phyloP scores from a whole-genome alignment of 37 sponge, comb jelly and placozoan genomes.

The Hormiphora californensis region DNA sequence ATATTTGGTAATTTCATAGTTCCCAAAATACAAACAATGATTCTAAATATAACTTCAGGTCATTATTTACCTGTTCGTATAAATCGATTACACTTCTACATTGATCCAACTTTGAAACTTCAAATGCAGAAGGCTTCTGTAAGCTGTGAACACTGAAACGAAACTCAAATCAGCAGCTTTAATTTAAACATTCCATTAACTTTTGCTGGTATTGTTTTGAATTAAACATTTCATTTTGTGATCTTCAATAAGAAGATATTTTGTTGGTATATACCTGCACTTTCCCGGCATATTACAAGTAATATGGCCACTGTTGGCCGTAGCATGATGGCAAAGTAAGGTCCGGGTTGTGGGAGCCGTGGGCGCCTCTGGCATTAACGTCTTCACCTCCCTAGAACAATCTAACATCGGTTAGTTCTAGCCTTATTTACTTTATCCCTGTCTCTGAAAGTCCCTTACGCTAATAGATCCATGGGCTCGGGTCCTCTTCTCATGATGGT shows the following conservation, averaged over 20 bases:
- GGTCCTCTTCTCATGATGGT: not conserved
- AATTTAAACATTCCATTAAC: too few relatives aligned
- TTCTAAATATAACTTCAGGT: too few relatives aligned
- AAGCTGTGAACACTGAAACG: not conserved
- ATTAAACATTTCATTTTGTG: too few relatives aligned
- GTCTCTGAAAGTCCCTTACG: not conserved
- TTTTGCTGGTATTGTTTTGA: too few relatives aligned
- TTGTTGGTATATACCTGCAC: not conserved
- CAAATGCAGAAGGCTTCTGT: conserved; percentile 39
- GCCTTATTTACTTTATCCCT: not conserved
- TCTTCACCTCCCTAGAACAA: conserved; percentile 1
- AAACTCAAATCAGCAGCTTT: too few relatives aligned
- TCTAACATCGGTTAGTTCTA: too few relatives aligned
- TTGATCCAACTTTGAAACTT: conserved; percentile 29
- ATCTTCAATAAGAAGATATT: too few relatives aligned
- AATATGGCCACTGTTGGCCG: not conserved
- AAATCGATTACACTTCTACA: conserved; percentile 38
- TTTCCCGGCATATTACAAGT: conserved; percentile 32
- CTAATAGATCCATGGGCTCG: not conserved
- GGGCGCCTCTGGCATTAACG: not conserved
- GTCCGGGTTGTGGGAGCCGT: not conserved
- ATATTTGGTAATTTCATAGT: too few relatives aligned
- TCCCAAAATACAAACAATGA: not conserved
- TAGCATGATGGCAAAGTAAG: conserved; percentile 31
- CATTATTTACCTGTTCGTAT: conserved; percentile 30